Base-by-base conservation (phyloP, 1,140 invertebrate genomes). In the Cepaea nemoralis region DNA sequence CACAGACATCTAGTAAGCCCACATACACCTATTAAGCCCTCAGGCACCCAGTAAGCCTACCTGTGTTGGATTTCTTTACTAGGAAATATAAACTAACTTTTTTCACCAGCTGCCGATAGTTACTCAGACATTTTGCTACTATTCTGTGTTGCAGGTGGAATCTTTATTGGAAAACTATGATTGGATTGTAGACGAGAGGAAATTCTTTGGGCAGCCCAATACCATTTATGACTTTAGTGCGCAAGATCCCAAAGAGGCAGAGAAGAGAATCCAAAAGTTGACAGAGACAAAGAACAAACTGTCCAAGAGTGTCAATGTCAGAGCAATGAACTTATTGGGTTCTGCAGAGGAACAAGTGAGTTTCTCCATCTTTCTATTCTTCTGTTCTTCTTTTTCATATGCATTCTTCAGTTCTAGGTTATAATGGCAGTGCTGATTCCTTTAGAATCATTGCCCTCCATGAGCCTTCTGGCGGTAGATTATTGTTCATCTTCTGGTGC, bases 301-400 rank as follows among this genome's bases (percentile, higher is more conserved):
- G 85, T 94, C 94, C 39, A 93, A 95, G 83, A 95, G 93, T 84
- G 94, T 98, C 8, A 98, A 98, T 90, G 94, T 95, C 79, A 93
- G 96, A 86, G 96, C 97, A 8, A 96, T 97, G 92, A 95, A 94
- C 90, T 93, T 97, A 88, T 93, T 97, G 66, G 95, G 94, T 45
- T 95, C 95, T 87, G 95, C 97, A 89, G 96, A 97, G 91, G 96
- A 97, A 90, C 94, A 95, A 92, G 94, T 94, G 88, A 86, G 78
- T 83, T 48, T 5, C 39, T 40, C 59, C 12, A 31, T 8, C 76
- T 2, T 67, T 59, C 50, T 55, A 19, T 55, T 19, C n/a, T 55
- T 55, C 22, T 19, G 3, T 22, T 55, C 50, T 55, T 45, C 42
- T 45, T 19, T 19, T 45, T 45, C 19, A 45, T 45, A 45, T 45